A percentile compares a stretch with the other conserved stretches of the same genome.
Conservation (phyloP, 2,113 vertebrate genomes). For the Prinia subflava region DNA sequence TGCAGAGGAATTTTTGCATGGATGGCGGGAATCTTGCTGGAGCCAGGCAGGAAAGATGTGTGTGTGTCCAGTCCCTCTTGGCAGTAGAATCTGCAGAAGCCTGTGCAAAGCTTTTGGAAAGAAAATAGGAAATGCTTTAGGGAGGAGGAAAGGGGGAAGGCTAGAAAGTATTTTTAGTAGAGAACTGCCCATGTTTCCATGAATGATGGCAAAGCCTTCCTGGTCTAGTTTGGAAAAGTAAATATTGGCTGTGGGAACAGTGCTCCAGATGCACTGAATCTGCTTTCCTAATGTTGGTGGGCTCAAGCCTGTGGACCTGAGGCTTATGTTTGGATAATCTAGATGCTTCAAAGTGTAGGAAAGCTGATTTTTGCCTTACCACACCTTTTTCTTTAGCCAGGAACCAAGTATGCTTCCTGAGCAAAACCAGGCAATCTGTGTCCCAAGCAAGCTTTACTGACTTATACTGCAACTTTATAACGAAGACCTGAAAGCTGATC, state of each 20-base stretch:
- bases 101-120: not conserved
- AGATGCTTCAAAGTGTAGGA: not conserved
- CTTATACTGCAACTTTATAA: not conserved
- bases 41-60: not conserved
- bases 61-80: not conserved
- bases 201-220: not conserved
- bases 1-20: not conserved
- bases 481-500: not conserved
- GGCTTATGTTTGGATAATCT: not conserved
- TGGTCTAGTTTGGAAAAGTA: slow-evolving; percentile 15
- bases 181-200: not conserved
- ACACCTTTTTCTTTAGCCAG: not conserved
- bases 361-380: not conserved
- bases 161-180: slow-evolving; percentile 9
- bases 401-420: not conserved
- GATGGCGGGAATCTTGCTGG: not conserved
- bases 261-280: not conserved
- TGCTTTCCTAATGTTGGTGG: not conserved
- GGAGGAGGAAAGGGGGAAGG: not conserved
- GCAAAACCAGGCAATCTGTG: not conserved
- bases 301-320: not conserved
- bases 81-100: not conserved
- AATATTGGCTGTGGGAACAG: not conserved
- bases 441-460: not conserved
- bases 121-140: not conserved